A percentile compares a stretch with the other conserved stretches of the same genome.
These are phyloP conservation scores for Macropis europaea DNA, from an alignment of 2,888 invertebrate species.

Conservation along the genomic window DNA sequence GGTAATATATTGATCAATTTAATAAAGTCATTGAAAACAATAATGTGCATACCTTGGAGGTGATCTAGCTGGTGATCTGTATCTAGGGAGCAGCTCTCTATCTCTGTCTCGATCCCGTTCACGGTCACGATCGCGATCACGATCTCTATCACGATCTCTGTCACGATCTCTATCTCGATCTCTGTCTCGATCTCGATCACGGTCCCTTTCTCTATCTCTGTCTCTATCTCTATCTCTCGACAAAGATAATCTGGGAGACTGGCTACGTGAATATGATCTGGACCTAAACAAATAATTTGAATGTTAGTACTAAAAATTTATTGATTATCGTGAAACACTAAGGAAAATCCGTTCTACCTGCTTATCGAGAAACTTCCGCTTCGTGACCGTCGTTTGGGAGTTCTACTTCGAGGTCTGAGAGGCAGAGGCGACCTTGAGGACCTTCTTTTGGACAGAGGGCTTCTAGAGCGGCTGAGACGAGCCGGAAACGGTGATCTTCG, in stretches of 20 bases:
- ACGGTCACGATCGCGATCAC: constrained; percentile 70
- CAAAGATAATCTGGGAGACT: constrained; percentile 81
- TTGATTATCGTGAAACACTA: neutral
- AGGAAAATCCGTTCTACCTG: constrained; percentile 77
- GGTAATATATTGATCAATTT: too few species aligned
- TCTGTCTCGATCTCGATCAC: constrained; percentile 73
- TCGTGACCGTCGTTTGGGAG: constrained; percentile 77
- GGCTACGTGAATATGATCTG: constrained; percentile 84
- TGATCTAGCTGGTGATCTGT: constrained; percentile 76
- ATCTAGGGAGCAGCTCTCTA: constrained; percentile 75
- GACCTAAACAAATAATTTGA: constrained; percentile 81
- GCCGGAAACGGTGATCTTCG: constrained; percentile 75
- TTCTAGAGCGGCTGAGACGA: constrained; percentile 77
- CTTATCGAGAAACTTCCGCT: constrained; percentile 82
- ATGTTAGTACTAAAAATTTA: neutral
- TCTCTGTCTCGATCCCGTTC: constrained; percentile 73
- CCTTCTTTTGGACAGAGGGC: constrained; percentile 76
- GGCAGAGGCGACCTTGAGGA: constrained; percentile 74
- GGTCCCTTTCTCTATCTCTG: constrained; percentile 71
- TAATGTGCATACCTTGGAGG: constrained; percentile 71
- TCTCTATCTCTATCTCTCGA: constrained; percentile 80
- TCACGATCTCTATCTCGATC: constrained; percentile 70
- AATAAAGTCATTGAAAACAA: neutral
- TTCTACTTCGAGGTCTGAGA: constrained; percentile 75
- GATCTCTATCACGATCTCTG: constrained; percentile 59